Conservation (phyloP, 2,113 vertebrate species). For the Hylia prasina region DNA sequence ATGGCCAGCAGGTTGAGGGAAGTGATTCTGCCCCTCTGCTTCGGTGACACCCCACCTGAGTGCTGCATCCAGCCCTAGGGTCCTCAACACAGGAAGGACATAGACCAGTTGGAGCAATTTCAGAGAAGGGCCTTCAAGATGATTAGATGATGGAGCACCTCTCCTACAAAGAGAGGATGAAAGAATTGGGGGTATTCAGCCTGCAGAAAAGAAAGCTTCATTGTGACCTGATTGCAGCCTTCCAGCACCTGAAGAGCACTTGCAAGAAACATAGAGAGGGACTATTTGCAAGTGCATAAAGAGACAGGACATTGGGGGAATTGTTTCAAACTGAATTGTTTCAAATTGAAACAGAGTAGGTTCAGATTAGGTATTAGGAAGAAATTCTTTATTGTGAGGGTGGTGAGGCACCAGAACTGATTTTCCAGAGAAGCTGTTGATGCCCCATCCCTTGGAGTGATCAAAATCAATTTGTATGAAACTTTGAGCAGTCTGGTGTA, state of each 20-base stretch:
- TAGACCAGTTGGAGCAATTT: too few relatives aligned
- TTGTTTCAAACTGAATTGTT: too few relatives aligned
- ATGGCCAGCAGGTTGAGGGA: background rate
- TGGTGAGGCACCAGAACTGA: background rate
- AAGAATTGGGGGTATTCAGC: background rate
- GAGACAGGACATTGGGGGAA: background rate
- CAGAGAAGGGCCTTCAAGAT: background rate
- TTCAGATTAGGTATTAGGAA: background rate
- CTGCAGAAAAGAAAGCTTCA: background rate
- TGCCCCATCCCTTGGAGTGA: background rate
- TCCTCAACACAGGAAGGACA: background rate
- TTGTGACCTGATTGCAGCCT: background rate
- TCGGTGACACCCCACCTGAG: background rate
- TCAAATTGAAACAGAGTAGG: background rate
- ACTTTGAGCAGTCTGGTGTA: background rate
- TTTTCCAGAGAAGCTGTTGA: background rate
- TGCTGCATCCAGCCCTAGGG: too few relatives aligned
- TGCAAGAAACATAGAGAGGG: background rate
- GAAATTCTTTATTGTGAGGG: background rate
- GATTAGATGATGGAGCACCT: background rate
- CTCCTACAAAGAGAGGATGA: background rate
- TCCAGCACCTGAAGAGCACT: accelerated
- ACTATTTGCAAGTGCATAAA: background rate
- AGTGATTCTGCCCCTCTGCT: background rate
- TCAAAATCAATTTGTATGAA: background rate